Conservation (phyloP, 1,140 invertebrate species). For the Tachypleus tridentatus region DNA sequence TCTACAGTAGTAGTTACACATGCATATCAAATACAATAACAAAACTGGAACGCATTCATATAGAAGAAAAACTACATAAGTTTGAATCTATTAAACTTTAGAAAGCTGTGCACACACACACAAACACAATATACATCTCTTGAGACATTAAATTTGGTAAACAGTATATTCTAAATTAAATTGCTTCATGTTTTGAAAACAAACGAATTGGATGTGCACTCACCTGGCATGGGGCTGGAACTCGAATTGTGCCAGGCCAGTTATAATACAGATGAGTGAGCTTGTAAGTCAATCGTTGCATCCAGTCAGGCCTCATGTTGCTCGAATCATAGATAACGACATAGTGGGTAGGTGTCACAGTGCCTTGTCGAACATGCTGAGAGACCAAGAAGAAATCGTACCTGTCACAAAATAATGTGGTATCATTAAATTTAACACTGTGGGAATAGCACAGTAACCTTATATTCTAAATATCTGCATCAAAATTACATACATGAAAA, state of each 20-base stretch:
- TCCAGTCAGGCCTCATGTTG: conserved; percentile 58
- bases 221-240: conserved; percentile 77
- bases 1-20: too few species aligned
- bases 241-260: conserved; percentile 80
- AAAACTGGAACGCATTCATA: too few species aligned
- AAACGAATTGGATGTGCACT: conserved; percentile 10
- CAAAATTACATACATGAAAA: too few species aligned
- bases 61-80: conserved; percentile 6
- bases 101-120: neutral
- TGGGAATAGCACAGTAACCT: neutral
- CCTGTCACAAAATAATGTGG: conserved; percentile 21
- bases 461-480: too few species aligned
- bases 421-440: conserved; percentile 2
- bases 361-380: conserved; percentile 65
- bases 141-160: neutral
- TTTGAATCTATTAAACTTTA: neutral
- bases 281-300: conserved; percentile 77
- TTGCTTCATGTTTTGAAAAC: neutral
- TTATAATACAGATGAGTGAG: conserved; percentile 90
- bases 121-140: neutral
- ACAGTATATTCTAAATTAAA: neutral
- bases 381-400: conserved; percentile 85
- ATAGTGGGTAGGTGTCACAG: conserved; percentile 81
- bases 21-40: too few species aligned
- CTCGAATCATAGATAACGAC: conserved; percentile 62